phyloP scores from a whole-genome alignment of 2,888 invertebrate genomes.

The Strigamia transsilvanica region DNA sequence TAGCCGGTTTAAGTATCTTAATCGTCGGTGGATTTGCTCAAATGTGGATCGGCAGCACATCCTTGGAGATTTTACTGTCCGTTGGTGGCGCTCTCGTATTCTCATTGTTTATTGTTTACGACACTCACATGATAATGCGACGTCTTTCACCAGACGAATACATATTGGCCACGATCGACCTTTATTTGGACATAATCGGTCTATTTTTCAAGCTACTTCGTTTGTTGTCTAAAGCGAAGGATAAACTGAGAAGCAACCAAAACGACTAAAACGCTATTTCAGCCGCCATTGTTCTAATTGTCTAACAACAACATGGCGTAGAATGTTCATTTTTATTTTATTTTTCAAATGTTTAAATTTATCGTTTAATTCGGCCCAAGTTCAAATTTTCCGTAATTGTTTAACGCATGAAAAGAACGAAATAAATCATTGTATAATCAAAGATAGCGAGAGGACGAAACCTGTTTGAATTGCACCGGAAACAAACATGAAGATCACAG shows the following conservation, averaged over 20 bases:
- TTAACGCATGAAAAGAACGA: too few relatives aligned
- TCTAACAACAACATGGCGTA: neutral
- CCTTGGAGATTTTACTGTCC: slow-evolving; percentile 76
- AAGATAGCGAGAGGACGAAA: too few relatives aligned
- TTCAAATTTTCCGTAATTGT: too few relatives aligned
- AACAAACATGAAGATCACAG: too few relatives aligned
- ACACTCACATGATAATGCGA: slow-evolving; percentile 85
- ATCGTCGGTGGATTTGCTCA: slow-evolving; percentile 73
- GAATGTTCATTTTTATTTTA: neutral
- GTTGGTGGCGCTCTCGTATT: slow-evolving; percentile 72
- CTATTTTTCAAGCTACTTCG: slow-evolving; percentile 82
- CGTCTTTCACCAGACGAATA: slow-evolving; percentile 85
- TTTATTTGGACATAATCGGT: slow-evolving; percentile 88
- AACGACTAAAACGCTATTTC: too few relatives aligned
- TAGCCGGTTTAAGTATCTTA: slow-evolving; percentile 74
- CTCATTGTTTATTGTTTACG: slow-evolving; percentile 80
- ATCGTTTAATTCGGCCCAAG: too few relatives aligned
- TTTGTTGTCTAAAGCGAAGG: slow-evolving; percentile 72
- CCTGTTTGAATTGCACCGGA: too few relatives aligned
- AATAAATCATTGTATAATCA: too few relatives aligned
- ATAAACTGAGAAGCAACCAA: slow-evolving; percentile 10
- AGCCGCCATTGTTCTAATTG: neutral
- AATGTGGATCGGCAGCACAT: slow-evolving; percentile 76
- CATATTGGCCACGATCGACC: slow-evolving; percentile 82
- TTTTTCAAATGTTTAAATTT: neutral